Conservation (phyloP, 2,797 vertebrate species). For the Sylvilagus floridanus region DNA sequence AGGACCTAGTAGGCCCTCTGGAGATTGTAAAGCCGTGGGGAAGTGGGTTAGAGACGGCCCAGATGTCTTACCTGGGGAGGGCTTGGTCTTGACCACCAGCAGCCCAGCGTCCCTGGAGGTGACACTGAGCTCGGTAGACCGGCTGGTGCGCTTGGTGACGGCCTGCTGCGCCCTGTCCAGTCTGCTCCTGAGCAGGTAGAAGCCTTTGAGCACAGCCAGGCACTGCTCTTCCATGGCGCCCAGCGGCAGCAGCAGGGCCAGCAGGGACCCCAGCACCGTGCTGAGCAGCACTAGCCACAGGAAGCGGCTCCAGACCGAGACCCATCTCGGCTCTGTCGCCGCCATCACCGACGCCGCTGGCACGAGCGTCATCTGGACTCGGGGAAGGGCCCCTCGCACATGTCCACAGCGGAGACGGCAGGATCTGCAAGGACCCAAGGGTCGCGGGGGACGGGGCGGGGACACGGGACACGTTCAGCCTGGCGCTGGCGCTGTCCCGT, state of each 20-base stretch:
- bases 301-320: conserved; percentile 86
- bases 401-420: conserved; percentile 1
- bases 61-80: conserved; percentile 90
- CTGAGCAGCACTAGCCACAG: conserved; percentile 91
- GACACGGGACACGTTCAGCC: rapidly evolving
- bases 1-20: neutral
- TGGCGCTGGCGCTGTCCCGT: too few species aligned
- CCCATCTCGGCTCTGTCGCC: conserved; percentile 84
- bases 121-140: conserved; percentile 93
- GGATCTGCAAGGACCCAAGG: conserved; percentile 38
- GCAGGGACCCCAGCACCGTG: conserved; percentile 90
- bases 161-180: conserved; percentile 85
- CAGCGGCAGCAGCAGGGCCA: conserved; percentile 92
- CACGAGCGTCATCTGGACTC: conserved; percentile 85
- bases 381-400: conserved; percentile 19
- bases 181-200: conserved; percentile 90
- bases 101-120: conserved; percentile 90
- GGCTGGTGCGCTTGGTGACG: conserved; percentile 68
- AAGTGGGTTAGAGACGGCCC: neutral
- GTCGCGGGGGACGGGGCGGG: neutral
- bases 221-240: conserved; percentile 91
- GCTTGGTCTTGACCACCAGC: conserved; percentile 91
- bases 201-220: conserved; percentile 88
- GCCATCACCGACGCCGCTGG: conserved; percentile 82
- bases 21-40: neutral